Evolutionary conservation across 30 jellyfish, hydroid and myxozoan species (phyloP).

Genomic region (Sanderia malayensis): DNA sequence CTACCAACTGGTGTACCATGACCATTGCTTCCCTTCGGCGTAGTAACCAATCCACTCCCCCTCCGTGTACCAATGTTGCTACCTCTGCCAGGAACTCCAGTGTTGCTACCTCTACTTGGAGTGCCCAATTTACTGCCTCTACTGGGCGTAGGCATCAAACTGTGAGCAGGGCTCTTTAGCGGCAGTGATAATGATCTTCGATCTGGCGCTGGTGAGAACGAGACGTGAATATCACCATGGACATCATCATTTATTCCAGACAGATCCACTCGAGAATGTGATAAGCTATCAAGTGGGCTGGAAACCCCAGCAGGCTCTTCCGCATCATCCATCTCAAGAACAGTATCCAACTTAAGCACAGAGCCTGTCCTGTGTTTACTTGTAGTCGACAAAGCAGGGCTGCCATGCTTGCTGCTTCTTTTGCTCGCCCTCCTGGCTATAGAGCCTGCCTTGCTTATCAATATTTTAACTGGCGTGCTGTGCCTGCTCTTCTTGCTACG

Average conservation of each 20-base stretch:
- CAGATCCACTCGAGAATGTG: no score
- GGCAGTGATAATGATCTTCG: no score
- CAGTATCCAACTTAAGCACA: not conserved
- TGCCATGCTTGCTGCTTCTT: constrained; percentile 22
- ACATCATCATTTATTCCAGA: no score
- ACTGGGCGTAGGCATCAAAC: no score
- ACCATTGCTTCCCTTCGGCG: not conserved
- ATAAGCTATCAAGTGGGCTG: no score
- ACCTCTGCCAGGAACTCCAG: not conserved
- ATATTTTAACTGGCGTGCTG: constrained; percentile 36
- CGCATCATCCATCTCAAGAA: not conserved
- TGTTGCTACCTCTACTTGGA: not conserved
- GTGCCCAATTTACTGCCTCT: no score
- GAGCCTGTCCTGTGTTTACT: not conserved
- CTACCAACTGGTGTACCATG: not conserved
- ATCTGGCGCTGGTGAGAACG: no score
- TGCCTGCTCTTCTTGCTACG: constrained; percentile 11
- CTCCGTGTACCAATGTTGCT: not conserved
- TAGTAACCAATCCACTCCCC: no score
- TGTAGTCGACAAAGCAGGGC: constrained; percentile 19
- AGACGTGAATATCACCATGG: no score
- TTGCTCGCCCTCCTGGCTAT: constrained; percentile 30
- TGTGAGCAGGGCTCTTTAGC: no score
- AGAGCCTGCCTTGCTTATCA: constrained; percentile 41
- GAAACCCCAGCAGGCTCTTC: not conserved